Base-by-base conservation (phyloP, 2,888 invertebrate genomes). In the Cephus nigrinus region DNA sequence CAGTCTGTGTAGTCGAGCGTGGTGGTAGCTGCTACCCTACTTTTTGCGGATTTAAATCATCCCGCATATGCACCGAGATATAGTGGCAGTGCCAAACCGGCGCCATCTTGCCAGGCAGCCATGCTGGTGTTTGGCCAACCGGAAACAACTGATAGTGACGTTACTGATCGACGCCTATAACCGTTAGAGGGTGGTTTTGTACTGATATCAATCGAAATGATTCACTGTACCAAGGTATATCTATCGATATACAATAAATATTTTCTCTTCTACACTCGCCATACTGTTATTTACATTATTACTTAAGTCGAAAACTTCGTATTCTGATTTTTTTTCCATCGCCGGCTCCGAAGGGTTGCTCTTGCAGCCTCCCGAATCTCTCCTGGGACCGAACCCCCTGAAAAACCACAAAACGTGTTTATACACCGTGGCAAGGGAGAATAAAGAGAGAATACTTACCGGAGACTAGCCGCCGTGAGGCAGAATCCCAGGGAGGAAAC, bases 71-170 rank as follows among this genome's bases (percentile, higher is more conserved):
- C 81, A 80, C 78, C 69, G 72, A 31, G 80, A 86, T 84, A 84
- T 88, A 88, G 84, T 80, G 75, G 76, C 74, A 76, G 71, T 80
- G 79, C 72, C 36, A 69, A 79, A 76, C 79, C 75, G 73, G 55
- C 76, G 77, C 80, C 78, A 79, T 79, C 80, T 80, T 80, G 80
- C 76, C 75, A 35, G 75, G 69, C 80, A 80, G 79, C 80, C 82
- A 78, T 78, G 78, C 71, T 83, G 81, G 83, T 88, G 87, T 81
- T 85, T 87, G 87, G 85, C 87, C 88, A 91, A 89, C 89, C 90
- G 90, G 91, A 91, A 91, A 90, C 91, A 86, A 88, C 90, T 89
- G 91, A 91, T 91, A 91, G 88, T 86, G 86, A 88, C 84, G 86
- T 33, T 71, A 33, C 71, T 84, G 84, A 87, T 84, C 89, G 90